Conservation (phyloP, 2,888 invertebrate species). For the Ceraclea dissimilis region DNA sequence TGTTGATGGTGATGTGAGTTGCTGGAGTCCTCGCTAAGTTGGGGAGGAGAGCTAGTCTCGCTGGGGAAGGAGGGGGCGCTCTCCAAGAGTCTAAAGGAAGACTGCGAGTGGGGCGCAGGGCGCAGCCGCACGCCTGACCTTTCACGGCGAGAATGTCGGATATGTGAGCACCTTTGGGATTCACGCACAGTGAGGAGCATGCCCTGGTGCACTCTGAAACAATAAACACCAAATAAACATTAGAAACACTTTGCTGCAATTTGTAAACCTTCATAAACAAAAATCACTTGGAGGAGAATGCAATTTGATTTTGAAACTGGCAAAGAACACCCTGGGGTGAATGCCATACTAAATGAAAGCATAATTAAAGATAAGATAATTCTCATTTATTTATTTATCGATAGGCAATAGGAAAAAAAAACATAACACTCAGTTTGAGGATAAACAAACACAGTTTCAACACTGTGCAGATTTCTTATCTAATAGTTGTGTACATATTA, state of each 20-base stretch:
- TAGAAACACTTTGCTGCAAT: neutral
- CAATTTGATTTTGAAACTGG: too few relatives aligned
- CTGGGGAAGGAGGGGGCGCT: constrained; percentile 23
- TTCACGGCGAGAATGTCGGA: constrained; percentile 37
- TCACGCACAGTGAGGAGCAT: constrained; percentile 20
- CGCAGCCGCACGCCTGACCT: constrained; percentile 35
- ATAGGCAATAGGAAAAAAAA: too few relatives aligned
- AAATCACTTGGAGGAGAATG: too few relatives aligned
- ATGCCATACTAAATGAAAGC: too few relatives aligned
- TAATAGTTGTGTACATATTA: too few relatives aligned
- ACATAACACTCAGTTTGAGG: too few relatives aligned
- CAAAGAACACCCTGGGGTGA: too few relatives aligned
- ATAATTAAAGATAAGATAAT: too few relatives aligned
- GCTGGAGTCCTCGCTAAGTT: constrained; percentile 10
- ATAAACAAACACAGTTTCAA: too few relatives aligned
- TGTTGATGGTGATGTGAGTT: neutral
- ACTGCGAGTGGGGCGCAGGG: constrained; percentile 31
- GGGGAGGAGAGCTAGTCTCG: constrained; percentile 19
- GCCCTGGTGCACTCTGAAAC: constrained; percentile 22
- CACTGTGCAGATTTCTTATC: too few relatives aligned
- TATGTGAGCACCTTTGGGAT: constrained; percentile 32
- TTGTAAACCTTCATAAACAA: too few relatives aligned
- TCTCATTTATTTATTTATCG: too few relatives aligned
- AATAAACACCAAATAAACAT: neutral
- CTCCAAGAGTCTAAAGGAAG: constrained; percentile 20